Evolutionary conservation across 2,113 vertebrate species (phyloP).

Genomic region (Psophia crepitans): DNA sequence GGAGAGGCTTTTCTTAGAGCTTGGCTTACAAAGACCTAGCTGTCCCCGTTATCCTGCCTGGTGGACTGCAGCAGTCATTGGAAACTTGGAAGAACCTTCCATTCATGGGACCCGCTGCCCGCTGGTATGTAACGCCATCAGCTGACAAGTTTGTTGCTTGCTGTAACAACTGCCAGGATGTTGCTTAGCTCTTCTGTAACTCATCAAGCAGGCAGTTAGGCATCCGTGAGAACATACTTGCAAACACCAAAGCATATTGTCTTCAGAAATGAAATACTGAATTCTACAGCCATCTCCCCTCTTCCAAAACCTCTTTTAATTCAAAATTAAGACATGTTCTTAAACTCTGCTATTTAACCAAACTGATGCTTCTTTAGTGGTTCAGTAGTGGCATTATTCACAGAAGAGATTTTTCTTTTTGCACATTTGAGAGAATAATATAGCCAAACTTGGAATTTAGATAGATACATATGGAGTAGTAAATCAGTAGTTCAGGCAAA

Average conservation of each 20-base stretch:
- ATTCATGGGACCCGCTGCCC: rapidly evolving
- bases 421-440: neutral
- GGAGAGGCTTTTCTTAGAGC: neutral
- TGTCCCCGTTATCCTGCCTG: neutral
- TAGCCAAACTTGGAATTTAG: neutral
- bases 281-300: neutral
- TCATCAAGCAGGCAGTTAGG: neutral
- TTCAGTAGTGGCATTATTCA: neutral
- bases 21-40: neutral
- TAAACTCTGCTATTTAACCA: neutral
- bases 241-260: neutral
- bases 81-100: neutral
- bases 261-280: neutral
- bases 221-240: neutral
- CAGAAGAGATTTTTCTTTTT: neutral
- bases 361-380: neutral
- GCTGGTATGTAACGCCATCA: rapidly evolving
- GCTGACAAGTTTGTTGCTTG: neutral
- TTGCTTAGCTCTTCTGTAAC: neutral
- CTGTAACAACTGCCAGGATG: neutral
- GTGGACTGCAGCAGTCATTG: neutral
- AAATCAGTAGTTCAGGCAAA: neutral
- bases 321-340: neutral
- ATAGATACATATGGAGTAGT: neutral
- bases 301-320: neutral